A percentile compares a stretch with the other conserved stretches of the same genome.
Conservation (phyloP, 64 coral and sea anemone species). For the Actinia equina region DNA sequence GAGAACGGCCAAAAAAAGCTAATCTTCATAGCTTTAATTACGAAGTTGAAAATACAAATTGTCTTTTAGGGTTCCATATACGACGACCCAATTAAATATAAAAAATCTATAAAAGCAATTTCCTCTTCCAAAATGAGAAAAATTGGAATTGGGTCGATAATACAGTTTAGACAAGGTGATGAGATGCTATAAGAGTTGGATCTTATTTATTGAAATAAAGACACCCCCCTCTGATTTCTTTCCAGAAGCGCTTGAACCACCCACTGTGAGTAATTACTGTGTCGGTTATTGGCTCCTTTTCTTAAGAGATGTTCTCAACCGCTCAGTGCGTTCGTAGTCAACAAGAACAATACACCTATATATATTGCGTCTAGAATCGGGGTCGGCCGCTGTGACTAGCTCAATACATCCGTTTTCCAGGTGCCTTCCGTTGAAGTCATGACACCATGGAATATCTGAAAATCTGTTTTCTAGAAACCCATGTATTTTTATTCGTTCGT, state of each 20-base stretch:
- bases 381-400: background rate
- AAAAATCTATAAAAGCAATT: slow-evolving; percentile 22
- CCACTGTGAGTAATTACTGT: slow-evolving; percentile 9
- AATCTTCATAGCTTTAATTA: slow-evolving; percentile 2
- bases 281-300: slow-evolving; percentile 21
- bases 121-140: background rate
- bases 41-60: background rate
- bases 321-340: slow-evolving; percentile 3
- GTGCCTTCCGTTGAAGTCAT: background rate
- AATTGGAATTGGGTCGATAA: background rate
- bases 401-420: background rate
- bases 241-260: background rate
- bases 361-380: slow-evolving; percentile 23
- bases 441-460: slow-evolving; percentile 7
- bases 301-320: slow-evolving; percentile 19
- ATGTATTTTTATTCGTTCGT: background rate
- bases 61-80: background rate
- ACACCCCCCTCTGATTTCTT: background rate
- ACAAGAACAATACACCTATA: slow-evolving; percentile 12
- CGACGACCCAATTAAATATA: background rate
- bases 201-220: slow-evolving; percentile 23
- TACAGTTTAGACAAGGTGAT: slow-evolving; percentile 10
- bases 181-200: background rate
- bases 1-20: background rate
- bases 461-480: slow-evolving; percentile 11